Evolutionary conservation across 2,888 invertebrate species (phyloP).

Genomic region (Neoaliturus tenellus): DNA sequence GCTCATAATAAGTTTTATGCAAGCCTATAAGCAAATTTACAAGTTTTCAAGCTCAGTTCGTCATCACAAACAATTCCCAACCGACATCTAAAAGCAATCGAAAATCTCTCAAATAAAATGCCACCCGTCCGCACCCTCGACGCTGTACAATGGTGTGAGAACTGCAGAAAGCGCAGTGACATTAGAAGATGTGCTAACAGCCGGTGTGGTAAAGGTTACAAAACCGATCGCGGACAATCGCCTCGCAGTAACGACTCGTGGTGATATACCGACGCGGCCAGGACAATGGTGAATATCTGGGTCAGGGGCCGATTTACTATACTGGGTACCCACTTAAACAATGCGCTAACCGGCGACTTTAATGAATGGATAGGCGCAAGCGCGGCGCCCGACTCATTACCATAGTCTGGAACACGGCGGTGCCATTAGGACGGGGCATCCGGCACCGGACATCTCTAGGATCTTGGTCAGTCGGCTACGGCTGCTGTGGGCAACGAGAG

Average conservation of each 20-base stretch:
- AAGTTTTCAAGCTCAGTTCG: too few relatives aligned
- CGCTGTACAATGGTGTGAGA: background rate
- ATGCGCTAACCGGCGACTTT: constrained; percentile 28
- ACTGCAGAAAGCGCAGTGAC: background rate
- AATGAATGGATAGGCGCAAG: constrained; percentile 29
- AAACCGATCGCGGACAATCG: constrained; percentile 19
- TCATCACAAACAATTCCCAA: too few relatives aligned
- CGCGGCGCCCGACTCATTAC: constrained; percentile 28
- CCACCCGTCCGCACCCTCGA: background rate
- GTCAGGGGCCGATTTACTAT: constrained; percentile 5
- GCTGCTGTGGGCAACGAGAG: too few relatives aligned
- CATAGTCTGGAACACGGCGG: constrained; percentile 12
- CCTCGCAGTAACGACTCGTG: background rate
- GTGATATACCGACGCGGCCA: background rate
- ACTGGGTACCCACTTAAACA: constrained; percentile 24
- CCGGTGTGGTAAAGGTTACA: constrained; percentile 21
- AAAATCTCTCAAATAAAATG: background rate
- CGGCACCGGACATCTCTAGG: too few relatives aligned
- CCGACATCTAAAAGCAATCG: background rate
- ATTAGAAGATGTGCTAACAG: constrained; percentile 20
- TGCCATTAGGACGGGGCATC: constrained; percentile 1
- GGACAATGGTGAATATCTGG: constrained; percentile 30
- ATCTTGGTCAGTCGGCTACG: background rate
- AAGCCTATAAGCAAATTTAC: too few relatives aligned
- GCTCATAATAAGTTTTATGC: too few relatives aligned